Percentiles rank a stretch among this genome's conserved stretches.
phyloP scores from a whole-genome alignment of 2,113 vertebrate genomes.

The Prunella fulvescens region DNA sequence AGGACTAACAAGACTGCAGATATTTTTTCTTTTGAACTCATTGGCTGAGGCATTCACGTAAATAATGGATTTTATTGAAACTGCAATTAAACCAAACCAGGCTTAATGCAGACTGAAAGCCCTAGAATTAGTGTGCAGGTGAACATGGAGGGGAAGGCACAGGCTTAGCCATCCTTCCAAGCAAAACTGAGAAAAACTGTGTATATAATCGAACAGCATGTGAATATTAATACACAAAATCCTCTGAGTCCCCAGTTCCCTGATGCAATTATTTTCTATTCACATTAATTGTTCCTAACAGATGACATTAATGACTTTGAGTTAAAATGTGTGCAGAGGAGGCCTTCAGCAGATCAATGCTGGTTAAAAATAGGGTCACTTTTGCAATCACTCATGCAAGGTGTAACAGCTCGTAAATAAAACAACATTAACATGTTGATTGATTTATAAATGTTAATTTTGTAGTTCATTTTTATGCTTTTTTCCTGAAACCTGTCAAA shows the following conservation, averaged over 20 bases:
- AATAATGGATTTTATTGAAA: slow-evolving; percentile 76
- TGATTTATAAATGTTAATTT: slow-evolving; percentile 65
- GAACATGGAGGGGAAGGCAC: slow-evolving; percentile 74
- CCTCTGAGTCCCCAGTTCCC: slow-evolving; percentile 84
- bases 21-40: slow-evolving; percentile 41
- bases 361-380: slow-evolving; percentile 76
- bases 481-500: slow-evolving; percentile 32
- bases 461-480: slow-evolving; percentile 58
- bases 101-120: slow-evolving; percentile 67
- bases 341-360: slow-evolving; percentile 70
- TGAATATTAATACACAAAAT: slow-evolving; percentile 84
- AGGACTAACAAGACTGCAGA: slow-evolving; percentile 36
- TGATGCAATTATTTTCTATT: slow-evolving; percentile 92
- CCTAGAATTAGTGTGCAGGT: slow-evolving; percentile 79
- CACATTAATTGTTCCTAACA: slow-evolving; percentile 84
- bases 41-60: slow-evolving; percentile 45
- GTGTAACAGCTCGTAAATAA: slow-evolving; percentile 65
- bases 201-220: slow-evolving; percentile 72
- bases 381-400: slow-evolving; percentile 68
- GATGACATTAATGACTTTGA: slow-evolving; percentile 92
- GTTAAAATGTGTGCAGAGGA: slow-evolving; percentile 73
- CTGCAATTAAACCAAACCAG: slow-evolving; percentile 77
- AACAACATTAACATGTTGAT: slow-evolving; percentile 65
- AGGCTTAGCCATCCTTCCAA: slow-evolving; percentile 69
- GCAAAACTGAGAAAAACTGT: slow-evolving; percentile 71